Conservation (phyloP, 2,888 invertebrate genomes). For the Lamproptera curius region DNA sequence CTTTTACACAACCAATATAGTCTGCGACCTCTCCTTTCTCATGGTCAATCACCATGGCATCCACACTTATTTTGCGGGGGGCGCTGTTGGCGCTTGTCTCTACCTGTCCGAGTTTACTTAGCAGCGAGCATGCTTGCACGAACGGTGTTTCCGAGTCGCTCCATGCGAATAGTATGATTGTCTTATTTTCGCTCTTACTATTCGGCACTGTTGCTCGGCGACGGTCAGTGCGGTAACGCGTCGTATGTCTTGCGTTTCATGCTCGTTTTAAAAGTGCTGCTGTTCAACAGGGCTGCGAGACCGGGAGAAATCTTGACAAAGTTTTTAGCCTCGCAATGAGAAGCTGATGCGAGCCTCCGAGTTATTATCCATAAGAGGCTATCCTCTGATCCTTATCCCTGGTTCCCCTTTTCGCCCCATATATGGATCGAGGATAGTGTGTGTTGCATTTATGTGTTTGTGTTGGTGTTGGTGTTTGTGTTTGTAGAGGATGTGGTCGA, state of each 20-base stretch:
- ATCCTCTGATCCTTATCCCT: neutral
- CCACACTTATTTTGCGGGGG: slow-evolving; percentile 6
- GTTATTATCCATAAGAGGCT: slow-evolving; percentile 1
- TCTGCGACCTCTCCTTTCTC: slow-evolving; percentile 6
- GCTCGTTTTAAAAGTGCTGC: slow-evolving; percentile 4
- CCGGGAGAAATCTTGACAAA: neutral
- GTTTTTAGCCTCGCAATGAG: neutral
- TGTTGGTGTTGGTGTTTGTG: neutral
- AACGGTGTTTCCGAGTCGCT: slow-evolving; percentile 3
- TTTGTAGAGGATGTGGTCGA: neutral
- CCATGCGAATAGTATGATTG: neutral
- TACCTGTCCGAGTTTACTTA: neutral
- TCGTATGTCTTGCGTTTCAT: slow-evolving; percentile 5
- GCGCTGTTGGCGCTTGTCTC: neutral
- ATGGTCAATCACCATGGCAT: slow-evolving; percentile 5
- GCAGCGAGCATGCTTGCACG: neutral
- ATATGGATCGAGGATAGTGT: neutral
- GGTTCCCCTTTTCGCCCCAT: neutral
- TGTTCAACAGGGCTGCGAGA: neutral
- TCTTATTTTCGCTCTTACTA: neutral
- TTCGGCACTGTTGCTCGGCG: neutral
- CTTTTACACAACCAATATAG: slow-evolving; percentile 5
- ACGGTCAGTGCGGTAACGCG: neutral
- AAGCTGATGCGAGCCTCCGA: neutral
- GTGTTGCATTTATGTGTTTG: neutral